Conservation (phyloP, 2,888 invertebrate genomes). For the Tipula vernalis region DNA sequence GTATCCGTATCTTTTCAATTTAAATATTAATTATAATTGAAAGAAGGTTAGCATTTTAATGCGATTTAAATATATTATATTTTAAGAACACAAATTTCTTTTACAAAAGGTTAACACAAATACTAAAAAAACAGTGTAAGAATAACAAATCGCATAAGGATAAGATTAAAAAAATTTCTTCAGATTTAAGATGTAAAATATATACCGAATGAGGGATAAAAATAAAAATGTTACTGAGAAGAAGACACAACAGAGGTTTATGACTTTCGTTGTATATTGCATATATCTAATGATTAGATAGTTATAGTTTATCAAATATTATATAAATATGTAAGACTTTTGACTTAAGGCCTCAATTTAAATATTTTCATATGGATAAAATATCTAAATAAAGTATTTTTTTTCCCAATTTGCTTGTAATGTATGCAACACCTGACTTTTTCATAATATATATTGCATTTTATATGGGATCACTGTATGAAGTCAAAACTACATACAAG, state of each 20-base stretch:
- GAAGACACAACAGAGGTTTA: neutral
- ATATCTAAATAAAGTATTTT: neutral
- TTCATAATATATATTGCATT: neutral
- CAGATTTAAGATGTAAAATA: neutral
- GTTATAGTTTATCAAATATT: neutral
- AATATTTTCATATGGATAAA: neutral
- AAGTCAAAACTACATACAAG: neutral
- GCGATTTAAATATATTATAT: neutral
- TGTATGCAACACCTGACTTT: neutral
- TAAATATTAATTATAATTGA: neutral
- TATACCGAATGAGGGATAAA: neutral
- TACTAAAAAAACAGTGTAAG: neutral
- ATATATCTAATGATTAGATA: neutral
- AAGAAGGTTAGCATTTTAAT: neutral
- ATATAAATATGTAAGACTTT: neutral
- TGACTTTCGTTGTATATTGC: neutral
- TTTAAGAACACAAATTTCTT: neutral
- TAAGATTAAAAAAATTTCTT: neutral
- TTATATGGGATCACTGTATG: neutral
- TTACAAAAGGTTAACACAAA: neutral
- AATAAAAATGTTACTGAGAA: neutral
- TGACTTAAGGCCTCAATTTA: neutral
- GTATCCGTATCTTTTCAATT: neutral
- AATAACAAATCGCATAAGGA: neutral
- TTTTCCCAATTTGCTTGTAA: neutral